A percentile compares a stretch with the other conserved stretches of the same genome.
Conservation (phyloP, 2,888 invertebrate genomes). For the Orthosia gracilis region DNA sequence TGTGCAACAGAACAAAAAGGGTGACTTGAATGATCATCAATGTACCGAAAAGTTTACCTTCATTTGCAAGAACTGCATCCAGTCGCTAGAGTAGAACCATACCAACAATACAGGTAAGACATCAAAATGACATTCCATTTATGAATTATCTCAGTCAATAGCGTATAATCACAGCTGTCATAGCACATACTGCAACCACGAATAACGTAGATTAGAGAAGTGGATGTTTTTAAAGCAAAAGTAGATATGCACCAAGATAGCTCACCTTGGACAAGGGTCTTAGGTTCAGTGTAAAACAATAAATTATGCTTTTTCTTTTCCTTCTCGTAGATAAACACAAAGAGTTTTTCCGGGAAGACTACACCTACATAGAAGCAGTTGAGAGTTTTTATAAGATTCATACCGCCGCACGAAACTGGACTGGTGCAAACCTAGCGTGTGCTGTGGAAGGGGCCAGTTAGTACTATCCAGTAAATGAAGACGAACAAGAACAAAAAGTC, state of each 20-base stretch:
- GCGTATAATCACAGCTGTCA: no score
- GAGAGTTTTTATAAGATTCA: conserved; percentile 2
- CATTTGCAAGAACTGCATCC: conserved; percentile 80
- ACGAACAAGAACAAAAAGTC: background rate
- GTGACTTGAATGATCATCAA: conserved; percentile 72
- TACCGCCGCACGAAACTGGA: background rate
- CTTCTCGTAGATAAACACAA: no score
- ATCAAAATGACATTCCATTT: background rate
- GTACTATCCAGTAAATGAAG: background rate
- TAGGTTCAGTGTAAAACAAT: no score
- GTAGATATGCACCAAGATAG: no score
- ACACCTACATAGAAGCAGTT: no score
- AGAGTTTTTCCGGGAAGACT: no score
- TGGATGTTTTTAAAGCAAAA: no score
- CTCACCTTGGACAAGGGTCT: no score
- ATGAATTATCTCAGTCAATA: no score
- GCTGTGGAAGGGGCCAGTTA: conserved; percentile 6
- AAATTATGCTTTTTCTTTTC: no score
- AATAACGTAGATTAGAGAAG: no score
- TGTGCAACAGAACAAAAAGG: conserved; percentile 57
- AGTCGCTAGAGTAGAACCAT: conserved; percentile 76
- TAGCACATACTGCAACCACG: no score
- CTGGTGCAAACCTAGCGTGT: conserved; percentile 1
- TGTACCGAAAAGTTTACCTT: conserved; percentile 76
- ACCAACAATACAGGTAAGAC: conserved; percentile 74